Evolutionary conservation across 2,888 invertebrate genomes (phyloP).

Genomic region (Calliphora vomitoria): DNA sequence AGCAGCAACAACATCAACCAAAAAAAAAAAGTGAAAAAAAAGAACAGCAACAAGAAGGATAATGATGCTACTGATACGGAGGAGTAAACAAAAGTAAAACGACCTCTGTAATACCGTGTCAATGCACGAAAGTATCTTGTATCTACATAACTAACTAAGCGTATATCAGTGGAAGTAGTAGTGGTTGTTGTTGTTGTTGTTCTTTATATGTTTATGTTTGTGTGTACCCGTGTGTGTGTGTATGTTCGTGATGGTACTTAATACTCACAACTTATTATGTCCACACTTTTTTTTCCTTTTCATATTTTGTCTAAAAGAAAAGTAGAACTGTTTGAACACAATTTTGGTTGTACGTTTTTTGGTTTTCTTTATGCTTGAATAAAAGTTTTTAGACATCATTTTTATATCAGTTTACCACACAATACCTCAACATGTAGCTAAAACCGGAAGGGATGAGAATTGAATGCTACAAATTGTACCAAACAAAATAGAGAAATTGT

Average conservation of each 20-base stretch:
- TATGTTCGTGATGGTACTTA: background rate
- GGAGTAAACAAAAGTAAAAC: slow-evolving; percentile 77
- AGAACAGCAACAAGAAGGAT: slow-evolving; percentile 76
- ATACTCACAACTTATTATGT: slow-evolving; percentile 74
- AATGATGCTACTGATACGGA: slow-evolving; percentile 79
- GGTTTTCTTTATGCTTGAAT: slow-evolving; percentile 24
- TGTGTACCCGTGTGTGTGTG: background rate
- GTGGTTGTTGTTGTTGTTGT: background rate
- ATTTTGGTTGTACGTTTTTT: slow-evolving; percentile 53
- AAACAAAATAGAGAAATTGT: background rate
- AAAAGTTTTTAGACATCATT: slow-evolving; percentile 69
- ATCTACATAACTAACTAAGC: slow-evolving; percentile 83
- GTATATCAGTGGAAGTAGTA: slow-evolving; percentile 73
- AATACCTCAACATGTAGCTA: slow-evolving; percentile 1
- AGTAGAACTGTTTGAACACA: slow-evolving; percentile 60
- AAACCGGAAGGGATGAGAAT: background rate
- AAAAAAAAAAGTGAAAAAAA: background rate
- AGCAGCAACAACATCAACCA: slow-evolving; percentile 61
- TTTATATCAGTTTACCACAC: slow-evolving; percentile 67
- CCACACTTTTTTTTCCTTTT: slow-evolving; percentile 73
- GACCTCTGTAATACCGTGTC: slow-evolving; percentile 77
- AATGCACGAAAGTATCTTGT: slow-evolving; percentile 78
- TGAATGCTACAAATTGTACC: background rate
- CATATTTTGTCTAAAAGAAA: slow-evolving; percentile 43
- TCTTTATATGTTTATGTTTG: background rate